A percentile compares a stretch with the other conserved stretches of the same genome.
Conservation (phyloP, 2,113 vertebrate species). For the Pteronura brasiliensis region DNA sequence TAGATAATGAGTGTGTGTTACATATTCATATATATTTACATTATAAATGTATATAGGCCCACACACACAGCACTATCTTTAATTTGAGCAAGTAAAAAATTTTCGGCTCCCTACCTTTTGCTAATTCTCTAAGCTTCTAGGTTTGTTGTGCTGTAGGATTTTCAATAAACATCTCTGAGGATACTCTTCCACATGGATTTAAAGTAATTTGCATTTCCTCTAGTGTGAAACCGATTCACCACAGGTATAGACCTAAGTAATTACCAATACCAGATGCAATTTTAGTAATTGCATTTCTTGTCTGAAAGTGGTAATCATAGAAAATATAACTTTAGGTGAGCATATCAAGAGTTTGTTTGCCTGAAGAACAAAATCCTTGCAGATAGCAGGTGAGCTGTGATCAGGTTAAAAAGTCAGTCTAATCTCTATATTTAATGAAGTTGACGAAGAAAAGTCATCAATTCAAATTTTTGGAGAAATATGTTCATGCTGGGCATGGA, state of each 20-base stretch:
- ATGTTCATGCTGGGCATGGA: constrained; percentile 26
- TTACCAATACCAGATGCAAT: constrained; percentile 55
- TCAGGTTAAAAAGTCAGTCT: constrained; percentile 22
- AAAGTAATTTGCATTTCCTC: constrained; percentile 59
- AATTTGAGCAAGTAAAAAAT: not conserved
- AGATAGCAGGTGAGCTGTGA: not conserved
- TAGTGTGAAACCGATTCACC: constrained; percentile 31
- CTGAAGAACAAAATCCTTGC: constrained; percentile 1
- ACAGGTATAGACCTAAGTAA: constrained; percentile 54
- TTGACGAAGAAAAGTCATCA: not conserved
- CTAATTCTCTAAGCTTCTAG: constrained; percentile 24
- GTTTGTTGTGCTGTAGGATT: constrained; percentile 43
- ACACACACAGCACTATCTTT: not conserved
- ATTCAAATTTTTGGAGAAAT: constrained; percentile 2
- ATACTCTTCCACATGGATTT: constrained; percentile 40
- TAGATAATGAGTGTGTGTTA: not conserved
- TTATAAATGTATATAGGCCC: not conserved
- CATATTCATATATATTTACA: not conserved
- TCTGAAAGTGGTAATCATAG: constrained; percentile 49
- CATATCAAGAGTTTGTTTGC: not conserved
- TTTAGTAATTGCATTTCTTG: constrained; percentile 60
- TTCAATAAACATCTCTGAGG: constrained; percentile 51
- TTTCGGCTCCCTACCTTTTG: constrained; percentile 15
- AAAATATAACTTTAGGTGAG: constrained; percentile 41
- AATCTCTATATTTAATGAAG: not conserved